Conservation (phyloP, 2,797 vertebrate species). For the Mycteria americana region DNA sequence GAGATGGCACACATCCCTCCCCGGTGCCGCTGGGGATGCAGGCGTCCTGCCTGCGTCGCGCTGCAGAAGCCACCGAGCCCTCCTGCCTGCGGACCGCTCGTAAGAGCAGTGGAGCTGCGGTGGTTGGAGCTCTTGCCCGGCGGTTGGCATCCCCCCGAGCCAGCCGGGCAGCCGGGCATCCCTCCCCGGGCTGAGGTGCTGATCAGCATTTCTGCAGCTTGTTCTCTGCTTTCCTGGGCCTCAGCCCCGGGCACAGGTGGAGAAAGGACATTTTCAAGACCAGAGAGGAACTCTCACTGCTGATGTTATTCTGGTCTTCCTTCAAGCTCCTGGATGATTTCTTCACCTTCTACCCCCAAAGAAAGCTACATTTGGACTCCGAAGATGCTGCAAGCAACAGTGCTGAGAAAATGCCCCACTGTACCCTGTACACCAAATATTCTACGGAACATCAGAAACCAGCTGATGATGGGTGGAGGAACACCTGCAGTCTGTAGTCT, state of each 20-base stretch:
- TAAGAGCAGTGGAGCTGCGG: background rate
- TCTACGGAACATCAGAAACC: background rate
- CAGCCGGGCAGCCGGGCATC: accelerated
- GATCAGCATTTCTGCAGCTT: background rate
- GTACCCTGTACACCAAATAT: background rate
- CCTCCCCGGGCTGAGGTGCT: background rate
- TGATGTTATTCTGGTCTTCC: background rate
- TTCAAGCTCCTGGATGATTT: background rate
- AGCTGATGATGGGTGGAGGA: background rate
- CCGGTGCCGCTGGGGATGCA: accelerated
- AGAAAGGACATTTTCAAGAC: background rate
- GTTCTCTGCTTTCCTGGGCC: background rate
- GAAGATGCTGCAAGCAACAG: background rate
- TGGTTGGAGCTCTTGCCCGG: background rate
- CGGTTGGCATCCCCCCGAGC: background rate
- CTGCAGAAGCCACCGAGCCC: background rate
- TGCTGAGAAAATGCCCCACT: background rate
- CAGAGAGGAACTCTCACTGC: background rate
- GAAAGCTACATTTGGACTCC: background rate
- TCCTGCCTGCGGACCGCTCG: accelerated
- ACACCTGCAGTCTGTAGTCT: background rate
- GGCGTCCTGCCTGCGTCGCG: background rate
- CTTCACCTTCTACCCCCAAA: background rate
- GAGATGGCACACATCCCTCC: background rate
- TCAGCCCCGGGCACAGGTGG: background rate